Base-by-base conservation (phyloP, 2,888 invertebrate species). In the Hirtodrosophila cameraria region DNA sequence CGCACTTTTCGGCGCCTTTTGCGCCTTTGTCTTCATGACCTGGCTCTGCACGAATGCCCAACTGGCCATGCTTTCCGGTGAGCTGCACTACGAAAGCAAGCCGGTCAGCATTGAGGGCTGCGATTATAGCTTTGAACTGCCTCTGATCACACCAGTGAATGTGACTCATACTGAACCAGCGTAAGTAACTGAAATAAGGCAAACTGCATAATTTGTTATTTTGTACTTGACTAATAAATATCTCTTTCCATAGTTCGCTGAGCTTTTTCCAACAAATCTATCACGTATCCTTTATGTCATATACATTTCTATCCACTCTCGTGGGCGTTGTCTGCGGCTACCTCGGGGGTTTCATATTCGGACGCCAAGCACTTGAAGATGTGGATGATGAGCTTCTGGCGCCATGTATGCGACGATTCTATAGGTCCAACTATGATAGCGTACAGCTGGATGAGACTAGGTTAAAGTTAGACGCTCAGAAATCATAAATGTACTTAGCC, bases 231-330 rank as follows among this genome's bases (percentile, higher is more conserved):
- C n/a, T 31, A 30, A 6, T 39, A 39, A 6, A 6, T 8, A 13
- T 13, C 23, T 27, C 11, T n/a, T 38, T 27, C 8, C 7, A 16
- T 36, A 81, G 81, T 13, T 48, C 67, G 0, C 49, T 71, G 3
- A 76, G 75, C 6, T 74, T 89, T 25, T 55, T 53, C 2, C 81
- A 89, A 49, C 72, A 88, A 20, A 68, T 90, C 41, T 89, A 94
- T 80, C 93, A 94, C 42, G 91, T 95, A 58, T 95, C 95, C 4
- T 95, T 95, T 78, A 89, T 95, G 52, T 94, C 94, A 93, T 94
- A 95, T 75, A 93, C 94, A 0, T 88, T 93, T 0, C 91, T 94
- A 18, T 95, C 95, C 1, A 91, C 93, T 13, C 50, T 91, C 0
- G 91, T 95, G 1, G 93, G 94, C 0, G 90, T 94, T 36, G 78